Base-by-base conservation (phyloP, 2,888 invertebrate genomes). In the Acleris sparsana region DNA sequence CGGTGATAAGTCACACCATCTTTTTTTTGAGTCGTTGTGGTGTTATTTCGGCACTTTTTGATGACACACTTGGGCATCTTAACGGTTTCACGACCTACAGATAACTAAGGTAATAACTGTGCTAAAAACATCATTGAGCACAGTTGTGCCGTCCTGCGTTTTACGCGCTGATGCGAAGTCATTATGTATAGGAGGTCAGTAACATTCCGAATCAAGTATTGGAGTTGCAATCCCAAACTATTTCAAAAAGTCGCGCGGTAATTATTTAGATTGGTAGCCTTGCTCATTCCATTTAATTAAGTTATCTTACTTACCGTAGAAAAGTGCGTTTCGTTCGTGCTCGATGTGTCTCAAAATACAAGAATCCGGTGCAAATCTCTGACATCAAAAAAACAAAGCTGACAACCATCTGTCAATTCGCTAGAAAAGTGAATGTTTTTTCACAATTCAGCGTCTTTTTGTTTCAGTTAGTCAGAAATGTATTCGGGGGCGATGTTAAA, bases 351-450 rank as follows among this genome's bases (percentile, higher is more conserved):
- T 52, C 6, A 57, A 66, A 52, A n/a, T 3, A 1, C 56, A 44
- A 52, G 61, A 46, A 61, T 53, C 57, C 65, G 49, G 16, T 33
- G 18, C 52, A 48, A 49, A 33, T 29, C 13, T 29, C 48, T 55
- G 67, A 63, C 63, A 20, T 22, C 53, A 59, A 49, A 63, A 62
- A 67, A 62, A 67, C 25, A 59, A 55, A 67, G 9, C 33, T 67
- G 67, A 53, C 67, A 67, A 43, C 67, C 63, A 63, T 49, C 63
- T 59, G 63, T 59, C 67, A 67, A 51, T 16, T 58, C 13, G 48
- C 58, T 53, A 67, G 58, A 67, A 67, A 63, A 59, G 67, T 63
- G 63, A 62, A 67, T 63, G 63, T 67, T 63, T 53, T 63, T 67
- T 62, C 63, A 49, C 63, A 58, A 51, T 59, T 63, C 59, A 39